Conservation (phyloP, 1,140 invertebrate genomes). For the Brachionus paranguensis region DNA sequence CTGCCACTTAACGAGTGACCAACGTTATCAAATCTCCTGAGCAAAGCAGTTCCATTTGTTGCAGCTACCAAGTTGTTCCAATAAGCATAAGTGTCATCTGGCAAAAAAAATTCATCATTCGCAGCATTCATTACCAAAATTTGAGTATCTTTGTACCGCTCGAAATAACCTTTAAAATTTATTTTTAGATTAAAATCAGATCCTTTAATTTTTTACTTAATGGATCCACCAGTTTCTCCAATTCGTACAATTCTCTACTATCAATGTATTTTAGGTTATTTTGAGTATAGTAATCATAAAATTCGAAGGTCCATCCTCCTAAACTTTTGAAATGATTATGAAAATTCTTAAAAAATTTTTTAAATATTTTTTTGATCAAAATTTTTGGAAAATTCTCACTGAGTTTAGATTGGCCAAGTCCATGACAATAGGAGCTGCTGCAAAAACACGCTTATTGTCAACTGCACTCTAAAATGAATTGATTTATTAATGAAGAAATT, state of each 20-base stretch:
- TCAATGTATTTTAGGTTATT: slow-evolving; percentile 1
- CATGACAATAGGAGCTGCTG: slow-evolving; percentile 49
- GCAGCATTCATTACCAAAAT: slow-evolving; percentile 47
- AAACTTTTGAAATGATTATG: slow-evolving; percentile 47
- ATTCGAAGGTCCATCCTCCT: slow-evolving; percentile 39
- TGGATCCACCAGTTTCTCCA: slow-evolving; percentile 48
- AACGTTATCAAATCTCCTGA: slow-evolving; percentile 44
- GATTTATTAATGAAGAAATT: neutral
- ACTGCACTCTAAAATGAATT: slow-evolving; percentile 43
- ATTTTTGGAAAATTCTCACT: slow-evolving; percentile 41
- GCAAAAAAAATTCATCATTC: slow-evolving; percentile 51
- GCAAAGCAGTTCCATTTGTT: neutral
- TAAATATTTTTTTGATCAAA: neutral
- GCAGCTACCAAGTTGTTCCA: neutral
- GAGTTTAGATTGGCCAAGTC: slow-evolving; percentile 47
- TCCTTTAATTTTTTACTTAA: slow-evolving; percentile 41
- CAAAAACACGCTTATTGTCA: slow-evolving; percentile 48
- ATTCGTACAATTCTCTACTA: slow-evolving; percentile 23
- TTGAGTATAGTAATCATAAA: slow-evolving; percentile 28
- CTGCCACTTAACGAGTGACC: slow-evolving; percentile 47
- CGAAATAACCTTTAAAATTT: slow-evolving; percentile 46
- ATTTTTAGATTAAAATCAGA: neutral
- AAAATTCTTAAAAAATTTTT: slow-evolving; percentile 44
- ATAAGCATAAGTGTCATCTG: slow-evolving; percentile 34
- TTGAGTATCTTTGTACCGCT: slow-evolving; percentile 45